Evolutionary conservation across 2,113 vertebrate species (phyloP), one percentile per base, ranked within the genome.

Genomic region (Triplophysa tibetana): DNA sequence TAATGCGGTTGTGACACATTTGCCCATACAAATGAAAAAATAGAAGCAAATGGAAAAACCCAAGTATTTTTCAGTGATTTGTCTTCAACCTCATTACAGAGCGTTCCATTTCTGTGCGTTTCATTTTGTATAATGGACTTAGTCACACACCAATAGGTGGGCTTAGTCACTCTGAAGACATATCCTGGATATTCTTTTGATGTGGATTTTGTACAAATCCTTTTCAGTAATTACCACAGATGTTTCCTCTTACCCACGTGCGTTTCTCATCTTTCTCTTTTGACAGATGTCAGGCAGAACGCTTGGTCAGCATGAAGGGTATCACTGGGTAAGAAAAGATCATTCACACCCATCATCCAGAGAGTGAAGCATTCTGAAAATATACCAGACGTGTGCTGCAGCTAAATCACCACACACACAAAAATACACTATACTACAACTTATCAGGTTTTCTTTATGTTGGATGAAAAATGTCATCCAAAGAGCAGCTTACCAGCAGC

Each of bases 71-170:
- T 74, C 54, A 50, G 16, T 26, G 60, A 48, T 62, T 75, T 63
- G 54, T 75, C 38, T 63, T 75, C 38, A 43, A 63, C 73, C 58
- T 75, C 60, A 63, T 75, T 63, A 75, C 41, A 63, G 73, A 43
- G 7, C 26, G 58, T 63, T 75, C 54, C 13, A 3, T 75, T 63
- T 29, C 58, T 75, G 38, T 75, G 56, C 56, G 0, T 63, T 75
- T 75, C 58, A 63, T 75, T 63, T 75, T 63, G 41, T 63, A 75
- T 63, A 62, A 75, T 48, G 58, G 58, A 62, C 41, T 75, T 63
- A 75, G 73, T 75, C 60, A 48, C 41, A 75, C 14, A 75, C 38
- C 73, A 63, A 48, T 63, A 58, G 60, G 16, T 45, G 60, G 73
- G 60, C 33, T 63, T 48, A 75, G 72, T 75, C 72, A 48, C 38